A percentile compares a stretch with the other conserved stretches of the same genome.
Evolutionary conservation across 2,888 invertebrate species (phyloP).

Genomic region (Spialia ferax): DNA sequence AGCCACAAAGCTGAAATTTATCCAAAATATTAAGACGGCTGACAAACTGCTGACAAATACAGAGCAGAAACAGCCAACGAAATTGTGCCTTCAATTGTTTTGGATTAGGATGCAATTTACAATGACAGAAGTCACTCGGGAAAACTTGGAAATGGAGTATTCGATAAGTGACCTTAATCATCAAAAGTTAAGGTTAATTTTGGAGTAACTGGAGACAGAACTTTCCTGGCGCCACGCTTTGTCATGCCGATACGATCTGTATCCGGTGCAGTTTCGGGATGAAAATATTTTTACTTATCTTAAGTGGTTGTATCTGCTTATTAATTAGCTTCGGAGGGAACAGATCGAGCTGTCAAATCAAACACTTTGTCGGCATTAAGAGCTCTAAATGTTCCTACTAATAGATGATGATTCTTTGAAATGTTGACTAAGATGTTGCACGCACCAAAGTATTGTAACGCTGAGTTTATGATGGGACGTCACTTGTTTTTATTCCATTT

Average conservation of each 20-base stretch:
- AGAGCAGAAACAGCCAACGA: slow-evolving; percentile 48
- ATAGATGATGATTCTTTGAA: slow-evolving; percentile 79
- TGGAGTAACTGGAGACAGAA: slow-evolving; percentile 44
- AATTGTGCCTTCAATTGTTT: slow-evolving; percentile 51
- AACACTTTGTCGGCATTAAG: slow-evolving; percentile 79
- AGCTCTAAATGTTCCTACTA: slow-evolving; percentile 59
- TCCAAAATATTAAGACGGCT: slow-evolving; percentile 53
- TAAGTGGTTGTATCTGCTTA: slow-evolving; percentile 87
- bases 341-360: slow-evolving; percentile 81
- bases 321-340: slow-evolving; percentile 82
- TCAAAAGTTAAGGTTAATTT: slow-evolving; percentile 48
- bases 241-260: slow-evolving; percentile 84
- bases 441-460: background rate
- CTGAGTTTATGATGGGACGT: background rate
- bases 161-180: slow-evolving; percentile 44
- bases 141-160: slow-evolving; percentile 45
- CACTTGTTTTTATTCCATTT: background rate
- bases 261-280: slow-evolving; percentile 86
- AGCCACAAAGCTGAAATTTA: slow-evolving; percentile 46
- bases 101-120: slow-evolving; percentile 41
- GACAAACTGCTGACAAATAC: slow-evolving; percentile 69
- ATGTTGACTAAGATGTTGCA: slow-evolving; percentile 48
- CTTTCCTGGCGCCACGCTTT: slow-evolving; percentile 82
- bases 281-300: slow-evolving; percentile 86
- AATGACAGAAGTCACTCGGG: slow-evolving; percentile 37